Conservation (phyloP, 2,797 vertebrate species). For the Sebastolobus alascanus region DNA sequence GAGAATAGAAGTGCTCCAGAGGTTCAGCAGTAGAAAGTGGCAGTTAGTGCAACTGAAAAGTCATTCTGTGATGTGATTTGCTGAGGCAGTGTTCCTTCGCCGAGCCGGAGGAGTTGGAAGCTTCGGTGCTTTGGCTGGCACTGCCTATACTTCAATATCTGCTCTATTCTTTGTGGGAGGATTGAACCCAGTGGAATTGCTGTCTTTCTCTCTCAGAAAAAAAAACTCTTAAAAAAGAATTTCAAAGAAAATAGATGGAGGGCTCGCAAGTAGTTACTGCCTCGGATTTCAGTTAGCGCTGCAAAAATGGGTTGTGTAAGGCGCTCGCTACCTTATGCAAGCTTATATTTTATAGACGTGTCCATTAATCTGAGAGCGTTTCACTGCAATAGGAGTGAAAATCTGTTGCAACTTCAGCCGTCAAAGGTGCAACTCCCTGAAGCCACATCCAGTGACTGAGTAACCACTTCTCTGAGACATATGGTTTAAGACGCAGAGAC, state of each 20-base stretch:
- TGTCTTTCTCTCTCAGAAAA: slow-evolving; percentile 74
- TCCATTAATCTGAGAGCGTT: slow-evolving; percentile 67
- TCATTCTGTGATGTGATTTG: slow-evolving; percentile 81
- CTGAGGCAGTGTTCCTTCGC: slow-evolving; percentile 79
- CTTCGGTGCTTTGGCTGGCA: slow-evolving; percentile 72
- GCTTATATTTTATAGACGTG: slow-evolving; percentile 69
- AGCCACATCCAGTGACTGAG: slow-evolving; percentile 33
- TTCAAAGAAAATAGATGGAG: slow-evolving; percentile 77
- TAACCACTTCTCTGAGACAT: slow-evolving; percentile 34
- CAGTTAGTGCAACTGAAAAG: slow-evolving; percentile 70
- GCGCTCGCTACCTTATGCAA: slow-evolving; percentile 64
- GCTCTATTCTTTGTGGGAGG: slow-evolving; percentile 80
- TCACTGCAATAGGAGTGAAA: slow-evolving; percentile 55
- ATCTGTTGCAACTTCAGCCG: slow-evolving; percentile 67
- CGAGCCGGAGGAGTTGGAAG: slow-evolving; percentile 75
- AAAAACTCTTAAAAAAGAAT: slow-evolving; percentile 73
- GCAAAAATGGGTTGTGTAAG: slow-evolving; percentile 66
- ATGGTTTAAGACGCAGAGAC: slow-evolving; percentile 33
- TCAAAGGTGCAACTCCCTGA: slow-evolving; percentile 66
- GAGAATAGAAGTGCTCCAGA: slow-evolving; percentile 67
- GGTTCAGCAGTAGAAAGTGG: slow-evolving; percentile 71
- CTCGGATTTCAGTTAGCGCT: slow-evolving; percentile 56
- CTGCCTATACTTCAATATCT: slow-evolving; percentile 81
- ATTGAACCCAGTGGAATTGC: slow-evolving; percentile 82
- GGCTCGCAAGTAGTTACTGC: slow-evolving; percentile 65